A percentile compares a stretch with the other conserved stretches of the same genome.
These are phyloP conservation scores for Passer montanus DNA, from an alignment of 2,113 vertebrate species.

Conservation along the genomic window DNA sequence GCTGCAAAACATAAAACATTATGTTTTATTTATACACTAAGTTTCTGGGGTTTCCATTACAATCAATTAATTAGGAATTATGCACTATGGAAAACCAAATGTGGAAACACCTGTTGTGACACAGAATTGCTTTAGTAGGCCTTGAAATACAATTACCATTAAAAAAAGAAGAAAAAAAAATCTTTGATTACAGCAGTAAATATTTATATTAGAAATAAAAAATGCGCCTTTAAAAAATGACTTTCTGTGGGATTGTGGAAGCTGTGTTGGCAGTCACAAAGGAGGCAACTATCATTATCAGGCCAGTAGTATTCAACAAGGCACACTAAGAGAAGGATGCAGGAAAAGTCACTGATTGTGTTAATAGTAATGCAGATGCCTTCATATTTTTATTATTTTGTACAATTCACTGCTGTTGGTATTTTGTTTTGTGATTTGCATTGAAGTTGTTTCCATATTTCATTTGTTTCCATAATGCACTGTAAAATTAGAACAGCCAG, in stretches of 20 bases:
- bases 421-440: neutral
- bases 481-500: neutral
- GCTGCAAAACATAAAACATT: constrained; percentile 75
- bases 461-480: neutral
- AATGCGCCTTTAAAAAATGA: neutral
- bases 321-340: neutral
- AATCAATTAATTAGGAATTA: neutral
- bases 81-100: constrained; percentile 32
- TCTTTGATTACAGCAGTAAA: neutral
- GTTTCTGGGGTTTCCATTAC: neutral
- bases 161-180: neutral
- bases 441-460: constrained; percentile 29
- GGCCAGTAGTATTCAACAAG: neutral
- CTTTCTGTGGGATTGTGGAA: neutral
- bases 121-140: neutral
- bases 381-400: neutral
- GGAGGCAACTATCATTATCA: neutral
- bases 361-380: neutral
- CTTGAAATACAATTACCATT: neutral
- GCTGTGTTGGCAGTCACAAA: neutral
- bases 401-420: neutral
- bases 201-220: neutral
- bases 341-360: neutral
- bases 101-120: neutral
- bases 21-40: neutral